Conservation (phyloP, 2,888 invertebrate species). For the Asteroscopus sphinx region DNA sequence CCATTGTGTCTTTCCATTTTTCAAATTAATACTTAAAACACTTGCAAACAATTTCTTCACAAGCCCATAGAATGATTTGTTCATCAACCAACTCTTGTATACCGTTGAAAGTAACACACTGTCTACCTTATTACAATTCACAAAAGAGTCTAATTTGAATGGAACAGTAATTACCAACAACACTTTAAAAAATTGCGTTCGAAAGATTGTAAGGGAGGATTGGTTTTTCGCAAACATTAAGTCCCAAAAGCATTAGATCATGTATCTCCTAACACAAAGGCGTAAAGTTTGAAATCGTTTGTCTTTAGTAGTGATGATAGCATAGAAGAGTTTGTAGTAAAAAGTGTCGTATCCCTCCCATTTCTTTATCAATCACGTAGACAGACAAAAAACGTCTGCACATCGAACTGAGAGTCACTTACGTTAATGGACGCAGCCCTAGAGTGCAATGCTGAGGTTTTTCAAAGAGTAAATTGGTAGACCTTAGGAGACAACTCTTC, state of each 20-base stretch:
- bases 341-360: conserved; percentile 82
- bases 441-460: conserved; percentile 58
- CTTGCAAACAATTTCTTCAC: conserved; percentile 68
- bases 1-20: conserved; percentile 58
- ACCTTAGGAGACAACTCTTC: background rate
- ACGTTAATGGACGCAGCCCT: conserved; percentile 83
- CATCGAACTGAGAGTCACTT: conserved; percentile 86
- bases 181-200: conserved; percentile 44
- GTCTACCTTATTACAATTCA: conserved; percentile 4
- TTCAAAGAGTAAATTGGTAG: conserved; percentile 65
- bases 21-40: conserved; percentile 64
- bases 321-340: conserved; percentile 57
- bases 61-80: conserved; percentile 63
- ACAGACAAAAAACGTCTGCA: conserved; percentile 83
- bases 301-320: conserved; percentile 13
- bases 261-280: conserved; percentile 9
- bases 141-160: conserved; percentile 22
- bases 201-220: conserved; percentile 57
- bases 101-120: background rate
- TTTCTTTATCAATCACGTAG: conserved; percentile 87
- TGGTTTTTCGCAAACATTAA: conserved; percentile 48
- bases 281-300: conserved; percentile 47
- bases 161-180: conserved; percentile 9
- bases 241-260: background rate
- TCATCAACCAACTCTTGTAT: conserved; percentile 57